These are phyloP conservation scores for Lepetodrilus schrolli DNA, from an alignment of 2,888 invertebrate genomes.

Conservation along the genomic window DNA sequence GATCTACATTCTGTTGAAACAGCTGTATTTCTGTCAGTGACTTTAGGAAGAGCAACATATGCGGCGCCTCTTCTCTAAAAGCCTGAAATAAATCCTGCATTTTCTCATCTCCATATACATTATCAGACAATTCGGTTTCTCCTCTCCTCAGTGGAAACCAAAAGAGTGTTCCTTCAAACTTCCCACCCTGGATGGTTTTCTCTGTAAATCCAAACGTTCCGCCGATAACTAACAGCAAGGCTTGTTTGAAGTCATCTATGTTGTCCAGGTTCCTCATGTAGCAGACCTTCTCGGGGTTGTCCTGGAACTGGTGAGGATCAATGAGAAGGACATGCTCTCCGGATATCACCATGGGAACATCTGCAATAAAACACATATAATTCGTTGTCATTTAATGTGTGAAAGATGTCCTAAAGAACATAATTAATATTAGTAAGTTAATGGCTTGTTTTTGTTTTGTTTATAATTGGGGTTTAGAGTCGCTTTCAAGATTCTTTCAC, in stretches of 20 bases:
- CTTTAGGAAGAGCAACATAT: constrained; percentile 63
- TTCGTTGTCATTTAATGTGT: too few relatives aligned
- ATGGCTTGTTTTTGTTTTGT: too few relatives aligned
- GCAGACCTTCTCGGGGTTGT: constrained; percentile 20
- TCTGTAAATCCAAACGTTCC: constrained; percentile 49
- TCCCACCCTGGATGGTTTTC: constrained; percentile 42
- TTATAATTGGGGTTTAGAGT: too few relatives aligned
- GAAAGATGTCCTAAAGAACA: too few relatives aligned
- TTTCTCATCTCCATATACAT: constrained; percentile 49
- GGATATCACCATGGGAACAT: constrained; percentile 26
- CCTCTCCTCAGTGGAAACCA: constrained; percentile 65
- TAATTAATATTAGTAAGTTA: too few relatives aligned
- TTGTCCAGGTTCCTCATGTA: not conserved
- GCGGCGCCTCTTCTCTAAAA: constrained; percentile 57
- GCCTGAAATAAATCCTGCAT: constrained; percentile 54
- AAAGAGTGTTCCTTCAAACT: constrained; percentile 61
- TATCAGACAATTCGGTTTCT: constrained; percentile 57
- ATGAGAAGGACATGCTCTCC: constrained; percentile 62
- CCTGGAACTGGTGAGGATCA: constrained; percentile 54
- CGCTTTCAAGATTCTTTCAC: too few relatives aligned
- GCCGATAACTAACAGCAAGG: constrained; percentile 46
- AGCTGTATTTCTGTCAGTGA: constrained; percentile 57
- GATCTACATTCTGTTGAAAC: constrained; percentile 28
- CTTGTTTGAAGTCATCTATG: constrained; percentile 27
- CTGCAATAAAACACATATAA: constrained; percentile 29